Percentiles rank a stretch among this genome's conserved stretches.
Evolutionary conservation across 2,888 invertebrate species (phyloP).

Genomic region (Venusia cambrica): DNA sequence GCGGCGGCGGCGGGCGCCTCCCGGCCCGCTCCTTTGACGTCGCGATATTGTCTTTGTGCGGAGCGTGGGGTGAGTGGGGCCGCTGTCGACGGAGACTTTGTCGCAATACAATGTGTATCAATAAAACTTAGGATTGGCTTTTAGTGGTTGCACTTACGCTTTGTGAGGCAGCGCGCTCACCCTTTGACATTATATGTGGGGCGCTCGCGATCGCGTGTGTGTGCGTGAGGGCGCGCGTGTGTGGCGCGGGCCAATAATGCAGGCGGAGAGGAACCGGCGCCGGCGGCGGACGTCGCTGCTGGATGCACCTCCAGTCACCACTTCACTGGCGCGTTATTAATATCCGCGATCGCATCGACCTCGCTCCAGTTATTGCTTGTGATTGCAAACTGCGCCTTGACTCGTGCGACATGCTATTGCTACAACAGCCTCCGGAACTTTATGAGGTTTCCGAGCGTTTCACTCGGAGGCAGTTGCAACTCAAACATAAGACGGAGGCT

Average conservation of each 20-base stretch:
- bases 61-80: conserved; percentile 73
- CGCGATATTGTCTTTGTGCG: conserved; percentile 82
- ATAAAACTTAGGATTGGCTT: conserved; percentile 82
- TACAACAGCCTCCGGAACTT: conserved; percentile 34
- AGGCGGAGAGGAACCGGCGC: conserved; percentile 61
- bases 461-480: conserved; percentile 10
- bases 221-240: conserved; percentile 39
- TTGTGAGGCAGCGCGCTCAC: conserved; percentile 79
- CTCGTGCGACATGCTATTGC: conserved; percentile 17
- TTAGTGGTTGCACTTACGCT: conserved; percentile 82
- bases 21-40: conserved; percentile 77
- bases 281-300: conserved; percentile 36
- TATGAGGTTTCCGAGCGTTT: conserved; percentile 29
- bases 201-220: conserved; percentile 37
- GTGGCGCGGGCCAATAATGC: conserved; percentile 55
- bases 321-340: conserved; percentile 51
- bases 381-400: conserved; percentile 10
- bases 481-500: conserved; percentile 8
- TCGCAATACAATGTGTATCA: conserved; percentile 82
- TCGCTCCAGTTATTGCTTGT: conserved; percentile 20
- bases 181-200: conserved; percentile 79
- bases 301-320: too few relatives aligned
- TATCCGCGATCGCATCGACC: conserved; percentile 52
- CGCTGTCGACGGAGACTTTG: conserved; percentile 77
- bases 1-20: conserved; percentile 52